Base-by-base conservation (phyloP, 2,888 invertebrate species). In the Hylaea fasciaria region DNA sequence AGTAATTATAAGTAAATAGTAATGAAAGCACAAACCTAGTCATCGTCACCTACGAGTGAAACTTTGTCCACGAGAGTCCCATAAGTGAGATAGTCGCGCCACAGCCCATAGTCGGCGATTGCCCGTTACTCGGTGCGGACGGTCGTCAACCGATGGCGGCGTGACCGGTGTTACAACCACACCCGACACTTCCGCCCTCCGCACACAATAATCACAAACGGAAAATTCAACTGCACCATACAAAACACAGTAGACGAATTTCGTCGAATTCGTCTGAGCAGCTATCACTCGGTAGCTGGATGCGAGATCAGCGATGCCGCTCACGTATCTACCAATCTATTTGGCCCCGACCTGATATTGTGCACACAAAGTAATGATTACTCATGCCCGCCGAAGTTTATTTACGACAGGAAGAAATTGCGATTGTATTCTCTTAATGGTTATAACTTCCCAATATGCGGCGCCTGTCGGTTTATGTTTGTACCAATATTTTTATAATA, bases 371-470 rank as follows among this genome's bases (percentile, higher is more conserved):
- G 87, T 85, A 82, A 86, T 80, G 81, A 89, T 90, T 90, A 90
- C 87, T 89, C 90, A 90, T 89, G 77, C 82, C 80, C 77, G 78
- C 85, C 83, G 80, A 87, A 87, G 83, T 85, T 85, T 88, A 89
- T 91, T 88, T 89, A 90, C 82, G 89, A 89, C 91, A 91, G 91
- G 91, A 91, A 89, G 90, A 89, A 89, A 89, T 89, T 87, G 89
- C 87, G 78, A 91, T 91, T 89, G 89, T 90, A 83, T 89, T 86
- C 87, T 84, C 74, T 78, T 84, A 86, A 88, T 89, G 86, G 87
- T 84, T 87, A 87, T 88, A 89, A 89, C 87, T 86, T 87, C 86
- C 87, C 76, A 85, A 86, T 83, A 85, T 74, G 79, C 76, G 67
- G 77, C 70, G 73, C 72, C 72, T 68, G 58, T 62, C 72, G 70